Evolutionary conservation across 92 coral and sea anemone genomes (phyloP).

Genomic region (Zoanthus sansibaricus): DNA sequence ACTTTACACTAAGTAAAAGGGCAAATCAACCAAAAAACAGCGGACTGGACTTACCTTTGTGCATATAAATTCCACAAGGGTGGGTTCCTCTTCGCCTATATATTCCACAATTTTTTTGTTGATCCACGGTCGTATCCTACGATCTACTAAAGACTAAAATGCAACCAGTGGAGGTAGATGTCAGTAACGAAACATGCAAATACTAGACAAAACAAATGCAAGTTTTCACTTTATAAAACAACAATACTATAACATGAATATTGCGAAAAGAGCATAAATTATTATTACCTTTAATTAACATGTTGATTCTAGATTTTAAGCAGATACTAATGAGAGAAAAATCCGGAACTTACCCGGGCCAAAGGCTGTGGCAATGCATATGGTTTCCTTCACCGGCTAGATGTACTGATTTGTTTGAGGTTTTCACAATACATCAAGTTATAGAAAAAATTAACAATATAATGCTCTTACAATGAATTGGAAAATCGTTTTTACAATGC

Average conservation of each 20-base stretch:
- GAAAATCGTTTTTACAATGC: background rate
- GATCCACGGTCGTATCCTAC: slow-evolving; percentile 99
- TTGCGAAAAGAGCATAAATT: background rate
- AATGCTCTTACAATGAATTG: slow-evolving; percentile 9
- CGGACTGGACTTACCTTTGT: slow-evolving; percentile 75
- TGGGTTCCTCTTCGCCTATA: slow-evolving; percentile 98
- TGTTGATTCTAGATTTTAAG: background rate
- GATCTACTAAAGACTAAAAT: slow-evolving; percentile 93
- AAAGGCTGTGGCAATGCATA: slow-evolving; percentile 28
- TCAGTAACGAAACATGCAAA: slow-evolving; percentile 14
- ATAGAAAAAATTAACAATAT: background rate
- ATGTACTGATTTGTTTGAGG: slow-evolving; percentile 6
- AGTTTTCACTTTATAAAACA: background rate
- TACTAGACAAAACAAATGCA: slow-evolving; percentile 4
- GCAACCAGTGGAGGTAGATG: slow-evolving; percentile 17
- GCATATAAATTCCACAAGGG: slow-evolving; percentile 96
- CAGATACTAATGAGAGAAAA: slow-evolving; percentile 9
- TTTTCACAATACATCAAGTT: slow-evolving; percentile 19
- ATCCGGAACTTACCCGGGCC: slow-evolving; percentile 40
- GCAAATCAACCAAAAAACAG: too few relatives aligned
- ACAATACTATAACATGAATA: background rate
- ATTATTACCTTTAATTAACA: background rate
- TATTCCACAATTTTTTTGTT: slow-evolving; percentile 98
- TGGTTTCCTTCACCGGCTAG: slow-evolving; percentile 25
- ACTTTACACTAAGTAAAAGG: too few relatives aligned